Evolutionary conservation across 2,113 vertebrate species (phyloP), one percentile per base, ranked within the genome.

Genomic region (Pollimyrus isidori): DNA sequence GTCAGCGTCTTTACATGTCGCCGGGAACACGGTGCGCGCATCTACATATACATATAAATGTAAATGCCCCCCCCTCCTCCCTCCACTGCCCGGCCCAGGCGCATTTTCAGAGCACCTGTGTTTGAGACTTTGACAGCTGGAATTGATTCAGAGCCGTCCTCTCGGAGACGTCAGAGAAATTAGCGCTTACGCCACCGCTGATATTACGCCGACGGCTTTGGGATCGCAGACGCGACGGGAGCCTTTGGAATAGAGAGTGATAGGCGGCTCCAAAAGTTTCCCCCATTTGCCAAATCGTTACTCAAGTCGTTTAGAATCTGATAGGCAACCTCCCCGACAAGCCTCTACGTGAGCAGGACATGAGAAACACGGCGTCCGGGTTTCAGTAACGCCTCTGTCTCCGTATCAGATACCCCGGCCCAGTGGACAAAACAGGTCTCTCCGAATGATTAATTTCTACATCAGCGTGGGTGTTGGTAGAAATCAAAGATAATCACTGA

Each of bases 11-110:
- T 95, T 95, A 94, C 94, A 93, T 94, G 95, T 94, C 93, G 91
- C 94, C 91, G 89, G 90, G 91, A 91, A 89, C 90, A 42, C 35
- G 89, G 92, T 90, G 86, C 91, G 91, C 91, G 90, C 94, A 93
- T 95, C 93, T 94, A 93, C 94, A 94, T 95, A 94, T 94, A 95
- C 93, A 96, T 96, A 95, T 96, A 95, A 95, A 96, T 96, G 95
- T 94, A 95, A 96, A 96, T 96, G 89, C 62, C 84, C 89, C 90
- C 87, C 87, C 30, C 69, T 0, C 56, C 76, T 0, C 56, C 76
- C 85, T 13, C 13, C 90, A 48, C 88, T 4, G 9, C 48, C 26
- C 45, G 15, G 35, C 53, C 73, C 30, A 4, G 73, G 49, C 30
- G 83, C 90, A 87, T 88, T 91, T 90, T 91, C 86, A 92, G 90